Percentiles rank a stretch among this genome's conserved stretches.
These are phyloP conservation scores for Eupithecia subumbrata DNA, from an alignment of 2,888 invertebrate genomes.

Conservation along the genomic window DNA sequence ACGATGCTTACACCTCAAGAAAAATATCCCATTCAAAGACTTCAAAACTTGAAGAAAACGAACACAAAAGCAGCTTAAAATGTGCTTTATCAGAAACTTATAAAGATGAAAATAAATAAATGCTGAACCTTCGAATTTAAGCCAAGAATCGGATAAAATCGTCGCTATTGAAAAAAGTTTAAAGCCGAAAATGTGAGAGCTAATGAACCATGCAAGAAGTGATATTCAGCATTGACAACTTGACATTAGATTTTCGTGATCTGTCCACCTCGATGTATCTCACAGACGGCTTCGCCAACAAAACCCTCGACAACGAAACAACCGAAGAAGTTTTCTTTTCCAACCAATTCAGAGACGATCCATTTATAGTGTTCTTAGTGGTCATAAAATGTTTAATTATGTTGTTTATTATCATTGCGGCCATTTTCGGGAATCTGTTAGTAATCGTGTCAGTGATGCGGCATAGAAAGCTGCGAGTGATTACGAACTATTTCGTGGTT, in stretches of 20 bases:
- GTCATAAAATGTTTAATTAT: conserved; percentile 91
- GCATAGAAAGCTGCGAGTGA: conserved; percentile 89
- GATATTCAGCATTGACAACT: conserved; percentile 64
- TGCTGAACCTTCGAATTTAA: neutral
- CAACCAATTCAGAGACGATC: conserved; percentile 70
- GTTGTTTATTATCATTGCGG: conserved; percentile 94
- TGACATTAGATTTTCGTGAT: conserved; percentile 69
- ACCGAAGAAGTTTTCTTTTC: conserved; percentile 68
- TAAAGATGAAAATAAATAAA: neutral
- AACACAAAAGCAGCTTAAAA: conserved; percentile 10
- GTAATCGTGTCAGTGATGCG: conserved; percentile 93
- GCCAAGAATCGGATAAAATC: neutral
- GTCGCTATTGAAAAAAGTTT: neutral
- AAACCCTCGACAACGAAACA: conserved; percentile 67
- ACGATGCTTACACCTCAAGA: conserved; percentile 23
- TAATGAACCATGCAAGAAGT: conserved; percentile 75
- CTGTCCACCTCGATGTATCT: conserved; percentile 79
- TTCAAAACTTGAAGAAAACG: conserved; percentile 37
- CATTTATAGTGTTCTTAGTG: conserved; percentile 84
- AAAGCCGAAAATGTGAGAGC: conserved; percentile 39
- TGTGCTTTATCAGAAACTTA: conserved; percentile 10
- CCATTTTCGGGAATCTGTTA: conserved; percentile 94
- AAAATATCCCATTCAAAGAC: conserved; percentile 37
- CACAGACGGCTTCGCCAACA: conserved; percentile 70
- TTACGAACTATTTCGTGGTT: conserved; percentile 98